phyloP scores from a whole-genome alignment of 64 coral and sea anemone genomes.

The Stichodactyla helianthus region DNA sequence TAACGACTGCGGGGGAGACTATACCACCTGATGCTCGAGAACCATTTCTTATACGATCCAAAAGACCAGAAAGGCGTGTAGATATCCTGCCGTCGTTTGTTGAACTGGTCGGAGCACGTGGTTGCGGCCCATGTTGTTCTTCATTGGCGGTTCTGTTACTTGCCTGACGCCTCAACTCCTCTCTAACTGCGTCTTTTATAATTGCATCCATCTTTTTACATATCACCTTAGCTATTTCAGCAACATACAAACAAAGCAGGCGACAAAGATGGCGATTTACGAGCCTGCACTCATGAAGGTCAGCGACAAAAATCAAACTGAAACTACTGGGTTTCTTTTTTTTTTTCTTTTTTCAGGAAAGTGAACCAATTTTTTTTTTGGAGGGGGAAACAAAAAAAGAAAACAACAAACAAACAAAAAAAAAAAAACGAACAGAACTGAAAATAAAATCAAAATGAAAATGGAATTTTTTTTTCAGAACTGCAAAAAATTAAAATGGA shows the following conservation, averaged over 20 bases:
- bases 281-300: slow-evolving; percentile 34
- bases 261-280: slow-evolving; percentile 14
- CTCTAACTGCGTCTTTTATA: slow-evolving; percentile 42
- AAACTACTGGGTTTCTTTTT: background rate
- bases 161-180: slow-evolving; percentile 29
- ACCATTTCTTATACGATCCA: slow-evolving; percentile 23
- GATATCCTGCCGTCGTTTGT: slow-evolving; percentile 13
- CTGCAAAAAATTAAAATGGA: too few species aligned
- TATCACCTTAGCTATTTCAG: slow-evolving; percentile 1
- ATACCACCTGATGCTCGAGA: background rate
- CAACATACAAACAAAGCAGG: slow-evolving; percentile 1
- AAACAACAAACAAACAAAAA: too few species aligned
- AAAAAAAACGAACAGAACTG: too few species aligned
- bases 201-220: slow-evolving; percentile 35
- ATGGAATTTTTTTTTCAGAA: too few species aligned
- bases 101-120: slow-evolving; percentile 18
- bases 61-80: slow-evolving; percentile 34
- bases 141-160: slow-evolving; percentile 27
- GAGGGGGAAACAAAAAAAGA: too few species aligned
- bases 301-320: slow-evolving; percentile 17
- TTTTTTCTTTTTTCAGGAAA: background rate
- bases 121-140: background rate
- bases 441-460: too few species aligned
- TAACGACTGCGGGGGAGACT: too few species aligned
- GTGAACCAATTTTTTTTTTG: background rate